A percentile compares a stretch with the other conserved stretches of the same genome.
Conservation (phyloP, 2,797 vertebrate genomes). For the Ceryle rudis region DNA sequence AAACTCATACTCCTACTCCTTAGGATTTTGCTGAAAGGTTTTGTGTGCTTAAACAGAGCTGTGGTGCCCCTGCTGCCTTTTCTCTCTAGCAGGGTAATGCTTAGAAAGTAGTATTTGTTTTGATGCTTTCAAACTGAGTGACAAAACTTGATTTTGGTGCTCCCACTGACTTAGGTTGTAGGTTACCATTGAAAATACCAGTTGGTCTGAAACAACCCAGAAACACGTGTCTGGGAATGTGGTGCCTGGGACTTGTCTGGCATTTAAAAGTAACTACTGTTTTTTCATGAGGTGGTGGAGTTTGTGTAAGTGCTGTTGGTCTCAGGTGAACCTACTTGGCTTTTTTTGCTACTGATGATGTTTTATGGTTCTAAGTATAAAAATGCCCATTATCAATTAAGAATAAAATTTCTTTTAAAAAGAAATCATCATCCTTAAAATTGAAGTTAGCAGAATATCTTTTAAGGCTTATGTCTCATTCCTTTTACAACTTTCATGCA, state of each 20-base stretch:
- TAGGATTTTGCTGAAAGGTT: neutral
- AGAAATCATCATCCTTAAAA: neutral
- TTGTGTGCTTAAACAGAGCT: neutral
- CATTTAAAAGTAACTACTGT: neutral
- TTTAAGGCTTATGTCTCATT: neutral
- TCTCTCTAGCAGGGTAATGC: neutral
- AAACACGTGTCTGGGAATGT: rapidly evolving
- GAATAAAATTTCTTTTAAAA: neutral
- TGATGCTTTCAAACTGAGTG: neutral
- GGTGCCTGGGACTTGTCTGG: neutral
- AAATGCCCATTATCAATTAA: neutral
- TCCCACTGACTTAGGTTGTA: neutral
- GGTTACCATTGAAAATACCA: neutral
- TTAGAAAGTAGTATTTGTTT: neutral
- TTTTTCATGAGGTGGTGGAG: neutral
- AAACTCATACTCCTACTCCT: neutral
- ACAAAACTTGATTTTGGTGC: neutral
- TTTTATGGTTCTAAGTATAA: neutral
- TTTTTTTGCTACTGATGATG: neutral
- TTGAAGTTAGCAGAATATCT: neutral
- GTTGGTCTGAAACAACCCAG: neutral
- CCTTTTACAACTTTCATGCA: neutral
- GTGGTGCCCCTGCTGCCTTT: neutral
- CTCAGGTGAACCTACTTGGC: neutral
- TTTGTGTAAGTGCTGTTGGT: neutral